phyloP scores from a whole-genome alignment of 2,888 invertebrate genomes.

The Athrips mouffetella region DNA sequence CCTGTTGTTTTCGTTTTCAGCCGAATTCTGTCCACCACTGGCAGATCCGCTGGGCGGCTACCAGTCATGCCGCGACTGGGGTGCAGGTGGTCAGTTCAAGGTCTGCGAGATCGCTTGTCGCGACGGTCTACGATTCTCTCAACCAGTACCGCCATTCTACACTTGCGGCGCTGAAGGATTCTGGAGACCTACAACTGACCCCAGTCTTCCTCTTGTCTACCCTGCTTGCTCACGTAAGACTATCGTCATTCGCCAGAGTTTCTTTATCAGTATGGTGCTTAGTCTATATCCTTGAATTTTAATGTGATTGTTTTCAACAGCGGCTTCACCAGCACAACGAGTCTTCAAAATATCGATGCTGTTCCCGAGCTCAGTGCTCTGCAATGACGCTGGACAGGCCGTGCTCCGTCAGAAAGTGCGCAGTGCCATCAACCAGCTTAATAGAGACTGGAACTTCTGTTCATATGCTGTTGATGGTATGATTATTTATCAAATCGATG shows the following conservation, averaged over 20 bases:
- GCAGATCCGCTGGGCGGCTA: constrained; percentile 94
- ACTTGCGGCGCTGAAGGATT: constrained; percentile 99
- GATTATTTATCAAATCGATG: no score
- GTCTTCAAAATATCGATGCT: constrained; percentile 95
- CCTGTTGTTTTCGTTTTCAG: constrained; percentile 59
- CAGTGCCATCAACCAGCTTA: constrained; percentile 92
- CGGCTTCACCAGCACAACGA: constrained; percentile 93
- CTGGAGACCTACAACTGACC: constrained; percentile 94
- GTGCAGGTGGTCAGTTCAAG: constrained; percentile 96
- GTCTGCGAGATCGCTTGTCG: constrained; percentile 95
- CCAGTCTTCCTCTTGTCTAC: constrained; percentile 88
- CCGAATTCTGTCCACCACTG: constrained; percentile 94
- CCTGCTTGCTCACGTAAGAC: constrained; percentile 94
- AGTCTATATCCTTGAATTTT: constrained; percentile 20
- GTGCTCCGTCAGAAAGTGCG: constrained; percentile 93
- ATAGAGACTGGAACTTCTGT: constrained; percentile 98
- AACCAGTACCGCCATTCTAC: constrained; percentile 96
- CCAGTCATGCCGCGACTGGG: constrained; percentile 97
- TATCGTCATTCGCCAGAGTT: background rate
- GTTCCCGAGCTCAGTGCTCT: constrained; percentile 97
- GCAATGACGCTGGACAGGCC: constrained; percentile 96
- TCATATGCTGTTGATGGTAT: constrained; percentile 91
- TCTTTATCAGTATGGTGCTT: background rate
- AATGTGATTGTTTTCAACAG: constrained; percentile 75
- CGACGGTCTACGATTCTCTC: constrained; percentile 92